A percentile compares a stretch with the other conserved stretches of the same genome.
These are phyloP conservation scores for Pseudachorutes palmiensis DNA, from an alignment of 1,140 invertebrate species.

Conservation along the genomic window DNA sequence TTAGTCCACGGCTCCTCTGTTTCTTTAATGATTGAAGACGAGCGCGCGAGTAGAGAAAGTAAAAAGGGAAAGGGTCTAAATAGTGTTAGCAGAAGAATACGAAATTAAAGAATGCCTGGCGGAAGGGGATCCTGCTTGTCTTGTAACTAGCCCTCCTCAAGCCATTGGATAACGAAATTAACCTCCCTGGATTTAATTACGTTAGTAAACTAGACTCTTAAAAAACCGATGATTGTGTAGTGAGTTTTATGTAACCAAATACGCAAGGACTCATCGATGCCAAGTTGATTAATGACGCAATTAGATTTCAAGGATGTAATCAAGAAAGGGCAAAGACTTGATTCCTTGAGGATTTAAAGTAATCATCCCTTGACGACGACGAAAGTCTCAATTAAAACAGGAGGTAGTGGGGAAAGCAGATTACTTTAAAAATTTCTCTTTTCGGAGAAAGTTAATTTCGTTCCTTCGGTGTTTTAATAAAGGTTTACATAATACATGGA, in stretches of 20 bases:
- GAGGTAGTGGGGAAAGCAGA: not conserved
- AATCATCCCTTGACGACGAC: too few species aligned
- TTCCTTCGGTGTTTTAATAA: not conserved
- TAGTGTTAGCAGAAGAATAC: constrained; percentile 1
- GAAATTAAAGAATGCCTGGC: not conserved
- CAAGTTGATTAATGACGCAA: too few species aligned
- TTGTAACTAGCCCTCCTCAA: too few species aligned
- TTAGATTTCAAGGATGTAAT: too few species aligned
- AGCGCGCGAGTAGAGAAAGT: not conserved
- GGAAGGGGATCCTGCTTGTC: too few species aligned
- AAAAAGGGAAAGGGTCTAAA: not conserved
- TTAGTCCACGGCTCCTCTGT: not conserved
- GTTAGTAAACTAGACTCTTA: not conserved
- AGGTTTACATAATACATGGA: not conserved
- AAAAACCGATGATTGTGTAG: too few species aligned
- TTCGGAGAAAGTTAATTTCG: not conserved
- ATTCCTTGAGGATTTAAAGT: too few species aligned
- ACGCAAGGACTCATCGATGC: too few species aligned
- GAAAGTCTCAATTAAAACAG: not conserved
- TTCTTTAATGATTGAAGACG: not conserved
- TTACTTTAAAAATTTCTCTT: constrained; percentile 1
- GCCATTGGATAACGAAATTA: too few species aligned
- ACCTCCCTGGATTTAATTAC: not conserved
- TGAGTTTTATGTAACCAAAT: too few species aligned
- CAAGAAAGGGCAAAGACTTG: too few species aligned